Conservation (phyloP, 2,888 invertebrate genomes). For the Phorcus lineatus region DNA sequence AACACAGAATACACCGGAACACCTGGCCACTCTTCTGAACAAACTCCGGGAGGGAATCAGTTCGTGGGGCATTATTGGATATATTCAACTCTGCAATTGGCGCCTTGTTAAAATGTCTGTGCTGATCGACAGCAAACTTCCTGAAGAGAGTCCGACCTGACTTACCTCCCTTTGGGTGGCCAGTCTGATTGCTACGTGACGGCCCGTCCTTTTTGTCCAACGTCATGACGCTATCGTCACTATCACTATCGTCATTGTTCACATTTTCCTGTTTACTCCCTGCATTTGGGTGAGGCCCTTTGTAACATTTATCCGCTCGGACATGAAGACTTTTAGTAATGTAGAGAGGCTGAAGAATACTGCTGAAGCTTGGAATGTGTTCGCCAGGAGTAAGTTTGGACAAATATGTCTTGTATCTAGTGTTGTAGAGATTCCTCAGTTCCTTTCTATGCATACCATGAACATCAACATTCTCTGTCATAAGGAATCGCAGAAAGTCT, state of each 20-base stretch:
- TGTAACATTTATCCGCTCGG: background rate
- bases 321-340: constrained; percentile 31
- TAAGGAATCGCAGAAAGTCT: constrained; percentile 44
- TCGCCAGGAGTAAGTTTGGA: constrained; percentile 42
- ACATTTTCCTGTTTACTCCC: background rate
- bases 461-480: constrained; percentile 43
- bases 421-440: constrained; percentile 39
- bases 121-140: constrained; percentile 53
- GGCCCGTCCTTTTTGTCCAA: background rate
- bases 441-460: constrained; percentile 37
- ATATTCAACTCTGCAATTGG: constrained; percentile 10
- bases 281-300: background rate
- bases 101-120: constrained; percentile 42
- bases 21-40: constrained; percentile 36
- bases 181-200: background rate
- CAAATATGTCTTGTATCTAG: constrained; percentile 41
- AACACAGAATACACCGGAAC: constrained; percentile 44
- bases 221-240: background rate
- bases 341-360: constrained; percentile 30
- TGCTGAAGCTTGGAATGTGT: constrained; percentile 33
- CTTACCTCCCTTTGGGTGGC: background rate
- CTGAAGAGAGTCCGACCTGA: background rate
- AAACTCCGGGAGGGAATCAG: constrained; percentile 20
- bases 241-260: background rate
- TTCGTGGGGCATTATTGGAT: background rate